Evolutionary conservation across 2,888 invertebrate genomes (phyloP).

Genomic region (Lasioglossum leucozonium): DNA sequence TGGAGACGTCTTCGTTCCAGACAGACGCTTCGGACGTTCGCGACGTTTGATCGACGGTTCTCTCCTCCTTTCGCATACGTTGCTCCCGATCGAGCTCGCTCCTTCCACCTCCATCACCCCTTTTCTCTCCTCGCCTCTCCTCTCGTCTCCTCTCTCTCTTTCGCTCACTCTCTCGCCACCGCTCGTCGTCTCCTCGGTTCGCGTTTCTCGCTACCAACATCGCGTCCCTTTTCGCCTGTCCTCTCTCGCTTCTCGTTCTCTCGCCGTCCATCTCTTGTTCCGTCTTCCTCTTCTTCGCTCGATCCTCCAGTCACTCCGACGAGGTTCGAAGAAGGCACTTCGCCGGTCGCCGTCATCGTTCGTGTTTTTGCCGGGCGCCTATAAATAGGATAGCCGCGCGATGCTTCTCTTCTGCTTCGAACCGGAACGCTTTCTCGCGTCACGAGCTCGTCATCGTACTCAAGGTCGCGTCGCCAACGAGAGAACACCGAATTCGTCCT

Average conservation of each 20-base stretch:
- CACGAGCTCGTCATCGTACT: constrained; percentile 68
- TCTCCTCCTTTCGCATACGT: constrained; percentile 68
- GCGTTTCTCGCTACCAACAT: constrained; percentile 20
- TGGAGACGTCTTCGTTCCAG: constrained; percentile 79
- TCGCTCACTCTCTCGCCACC: constrained; percentile 5
- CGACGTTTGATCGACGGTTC: constrained; percentile 79
- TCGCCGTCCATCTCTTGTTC: constrained; percentile 14
- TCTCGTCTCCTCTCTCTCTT: background rate
- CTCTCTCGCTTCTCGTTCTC: constrained; percentile 25
- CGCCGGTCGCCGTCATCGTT: constrained; percentile 74
- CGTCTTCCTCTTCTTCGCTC: constrained; percentile 21
- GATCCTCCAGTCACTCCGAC: constrained; percentile 58
- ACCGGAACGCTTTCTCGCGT: constrained; percentile 69
- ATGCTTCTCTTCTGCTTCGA: constrained; percentile 52
- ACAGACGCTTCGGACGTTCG: constrained; percentile 74
- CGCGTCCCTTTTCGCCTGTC: constrained; percentile 4
- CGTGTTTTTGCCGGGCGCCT: constrained; percentile 77
- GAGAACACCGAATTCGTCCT: constrained; percentile 46
- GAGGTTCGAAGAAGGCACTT: constrained; percentile 68
- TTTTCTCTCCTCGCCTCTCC: constrained; percentile 21
- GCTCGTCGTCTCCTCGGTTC: constrained; percentile 29
- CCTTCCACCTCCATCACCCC: constrained; percentile 26
- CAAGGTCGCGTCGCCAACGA: constrained; percentile 70
- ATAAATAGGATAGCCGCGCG: constrained; percentile 75
- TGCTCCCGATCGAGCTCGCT: constrained; percentile 57